These are phyloP conservation scores for Phenganax subtilis DNA, from an alignment of 92 coral and sea anemone species.

Conservation along the genomic window DNA sequence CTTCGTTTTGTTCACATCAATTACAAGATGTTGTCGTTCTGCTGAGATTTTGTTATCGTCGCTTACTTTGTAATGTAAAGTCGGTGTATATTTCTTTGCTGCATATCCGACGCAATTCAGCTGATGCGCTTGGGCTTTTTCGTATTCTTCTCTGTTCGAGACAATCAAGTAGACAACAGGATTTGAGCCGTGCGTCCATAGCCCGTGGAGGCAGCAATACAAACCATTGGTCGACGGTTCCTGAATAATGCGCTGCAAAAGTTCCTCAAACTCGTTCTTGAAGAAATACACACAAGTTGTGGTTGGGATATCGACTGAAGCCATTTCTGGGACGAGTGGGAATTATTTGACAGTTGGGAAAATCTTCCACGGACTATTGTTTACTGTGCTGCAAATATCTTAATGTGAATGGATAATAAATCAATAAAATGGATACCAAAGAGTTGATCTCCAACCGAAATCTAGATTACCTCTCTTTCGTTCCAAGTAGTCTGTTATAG, in stretches of 20 bases:
- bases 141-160: not conserved
- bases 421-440: too few relatives aligned
- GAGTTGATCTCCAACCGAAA: too few relatives aligned
- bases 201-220: not conserved
- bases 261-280: not conserved
- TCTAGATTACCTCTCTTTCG: too few relatives aligned
- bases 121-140: not conserved
- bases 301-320: not conserved
- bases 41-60: not conserved
- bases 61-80: not conserved
- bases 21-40: not conserved
- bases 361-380: too few relatives aligned
- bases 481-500: too few relatives aligned
- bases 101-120: constrained; percentile 12
- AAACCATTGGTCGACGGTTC: not conserved
- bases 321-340: not conserved
- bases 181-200: constrained; percentile 15
- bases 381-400: too few relatives aligned
- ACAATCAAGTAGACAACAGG: not conserved
- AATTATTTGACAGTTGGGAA: not conserved
- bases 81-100: not conserved
- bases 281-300: constrained; percentile 3
- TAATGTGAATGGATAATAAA: too few relatives aligned
- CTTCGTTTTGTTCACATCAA: constrained; percentile 12
- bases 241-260: not conserved